A percentile compares a stretch with the other conserved stretches of the same genome.
Evolutionary conservation across 2,888 invertebrate species (phyloP).

Genomic region (Drosophila crucigera): DNA sequence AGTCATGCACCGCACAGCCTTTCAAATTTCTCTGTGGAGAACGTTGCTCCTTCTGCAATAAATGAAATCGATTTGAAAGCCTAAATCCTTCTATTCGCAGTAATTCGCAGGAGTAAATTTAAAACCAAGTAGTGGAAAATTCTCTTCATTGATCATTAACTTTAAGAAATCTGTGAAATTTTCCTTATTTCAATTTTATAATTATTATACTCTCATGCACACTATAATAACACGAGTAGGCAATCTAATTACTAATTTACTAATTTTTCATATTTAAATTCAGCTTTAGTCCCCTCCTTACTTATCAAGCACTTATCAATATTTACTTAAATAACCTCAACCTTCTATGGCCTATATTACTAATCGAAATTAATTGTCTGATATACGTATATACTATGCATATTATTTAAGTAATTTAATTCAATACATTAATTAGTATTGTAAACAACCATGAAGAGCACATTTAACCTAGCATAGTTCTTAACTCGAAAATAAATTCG

Average conservation of each 20-base stretch:
- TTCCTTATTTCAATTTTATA: not conserved
- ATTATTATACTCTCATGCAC: too few relatives aligned
- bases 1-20: not conserved
- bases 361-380: not conserved
- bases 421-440: not conserved
- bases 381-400: not conserved
- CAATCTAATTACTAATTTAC: not conserved
- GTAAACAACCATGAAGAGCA: not conserved
- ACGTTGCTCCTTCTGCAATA: too few relatives aligned
- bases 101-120: not conserved
- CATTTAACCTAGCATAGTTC: not conserved
- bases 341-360: not conserved
- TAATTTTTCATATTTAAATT: not conserved
- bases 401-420: not conserved
- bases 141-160: not conserved
- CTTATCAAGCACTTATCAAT: not conserved
- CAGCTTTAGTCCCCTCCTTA: not conserved
- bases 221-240: not conserved
- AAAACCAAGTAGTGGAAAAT: rapidly evolving
- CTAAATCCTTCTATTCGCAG: not conserved
- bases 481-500: not conserved
- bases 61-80: not conserved
- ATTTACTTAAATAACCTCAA: not conserved
- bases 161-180: not conserved
- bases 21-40: not conserved